Conservation (phyloP, 1,140 invertebrate genomes). For the Lineus longissimus region DNA sequence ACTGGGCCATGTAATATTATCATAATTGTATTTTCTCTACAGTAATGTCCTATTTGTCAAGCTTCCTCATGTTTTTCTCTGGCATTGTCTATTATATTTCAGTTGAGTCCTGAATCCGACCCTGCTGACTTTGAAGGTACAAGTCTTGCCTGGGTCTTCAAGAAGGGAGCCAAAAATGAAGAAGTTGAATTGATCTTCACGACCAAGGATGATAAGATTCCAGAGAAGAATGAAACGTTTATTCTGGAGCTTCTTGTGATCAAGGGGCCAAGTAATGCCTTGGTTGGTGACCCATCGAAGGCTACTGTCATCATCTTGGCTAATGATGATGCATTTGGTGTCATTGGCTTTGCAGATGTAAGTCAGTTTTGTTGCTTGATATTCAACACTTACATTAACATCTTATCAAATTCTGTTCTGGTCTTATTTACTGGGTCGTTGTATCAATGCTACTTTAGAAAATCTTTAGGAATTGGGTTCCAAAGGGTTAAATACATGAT, state of each 20-base stretch:
- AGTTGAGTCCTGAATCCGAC: conserved; percentile 29
- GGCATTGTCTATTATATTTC: conserved; percentile 3
- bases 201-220: conserved; percentile 38
- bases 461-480: no score
- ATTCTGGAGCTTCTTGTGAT: conserved; percentile 28
- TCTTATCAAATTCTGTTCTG: no score
- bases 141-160: conserved; percentile 37
- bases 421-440: no score
- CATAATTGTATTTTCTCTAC: neutral
- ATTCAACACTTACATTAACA: no score
- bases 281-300: conserved; percentile 21
- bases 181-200: conserved; percentile 35
- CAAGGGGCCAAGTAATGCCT: conserved; percentile 14
- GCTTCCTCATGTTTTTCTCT: no score
- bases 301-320: conserved; percentile 36
- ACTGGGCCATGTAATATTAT: no score
- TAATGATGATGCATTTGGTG: conserved; percentile 50
- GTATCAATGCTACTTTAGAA: no score
- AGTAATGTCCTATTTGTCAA: neutral
- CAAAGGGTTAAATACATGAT: no score
- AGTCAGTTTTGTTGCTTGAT: neutral
- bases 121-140: conserved; percentile 38
- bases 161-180: conserved; percentile 17
- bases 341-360: conserved; percentile 35
- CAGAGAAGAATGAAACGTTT: conserved; percentile 42